phyloP scores from a whole-genome alignment of 2,888 invertebrate species.

The Omphaloscelis lunosa region DNA sequence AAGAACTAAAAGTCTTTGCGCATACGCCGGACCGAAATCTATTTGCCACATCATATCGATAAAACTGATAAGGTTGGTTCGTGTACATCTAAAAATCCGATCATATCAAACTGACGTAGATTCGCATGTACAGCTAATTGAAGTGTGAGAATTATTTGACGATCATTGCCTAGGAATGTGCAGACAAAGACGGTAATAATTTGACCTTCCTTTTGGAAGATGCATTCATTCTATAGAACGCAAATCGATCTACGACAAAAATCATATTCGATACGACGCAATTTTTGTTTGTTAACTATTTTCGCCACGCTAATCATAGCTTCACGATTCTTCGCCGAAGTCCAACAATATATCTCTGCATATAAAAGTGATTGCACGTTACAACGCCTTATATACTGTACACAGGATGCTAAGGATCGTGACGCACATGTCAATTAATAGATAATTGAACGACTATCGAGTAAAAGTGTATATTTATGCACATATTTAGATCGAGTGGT shows the following conservation, averaged over 20 bases:
- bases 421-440: slow-evolving; percentile 48
- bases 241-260: background rate
- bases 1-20: background rate
- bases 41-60: background rate
- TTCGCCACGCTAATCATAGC: slow-evolving; percentile 28
- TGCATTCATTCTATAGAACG: background rate
- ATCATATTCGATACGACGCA: background rate
- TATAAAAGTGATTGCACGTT: slow-evolving; percentile 30
- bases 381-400: background rate
- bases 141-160: slow-evolving; percentile 4
- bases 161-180: slow-evolving; percentile 4
- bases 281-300: slow-evolving; percentile 17
- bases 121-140: background rate
- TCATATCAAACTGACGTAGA: background rate
- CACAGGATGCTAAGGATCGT: slow-evolving; percentile 47
- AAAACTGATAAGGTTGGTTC: slow-evolving; percentile 3
- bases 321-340: slow-evolving; percentile 33
- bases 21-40: background rate
- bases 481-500: slow-evolving; percentile 32
- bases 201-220: slow-evolving; percentile 1
- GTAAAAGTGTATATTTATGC: slow-evolving; percentile 40
- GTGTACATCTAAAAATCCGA: background rate
- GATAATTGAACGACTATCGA: slow-evolving; percentile 46
- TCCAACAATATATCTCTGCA: slow-evolving; percentile 24
- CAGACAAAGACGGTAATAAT: background rate